Conservation (phyloP, 2,888 invertebrate genomes). For the Clanis bilineata region DNA sequence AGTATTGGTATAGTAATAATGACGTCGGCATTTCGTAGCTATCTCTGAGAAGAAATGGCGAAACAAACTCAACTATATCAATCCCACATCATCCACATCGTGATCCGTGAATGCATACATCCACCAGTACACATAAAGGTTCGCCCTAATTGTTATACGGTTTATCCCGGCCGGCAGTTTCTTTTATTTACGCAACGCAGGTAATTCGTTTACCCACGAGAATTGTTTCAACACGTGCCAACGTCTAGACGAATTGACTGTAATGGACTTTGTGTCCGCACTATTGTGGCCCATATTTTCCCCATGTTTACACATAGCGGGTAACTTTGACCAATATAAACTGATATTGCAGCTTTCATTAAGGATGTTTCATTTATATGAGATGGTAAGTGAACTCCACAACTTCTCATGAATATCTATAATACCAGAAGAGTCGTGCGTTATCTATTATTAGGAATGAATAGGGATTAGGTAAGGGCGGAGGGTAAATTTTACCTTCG, state of each 20-base stretch:
- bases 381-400: too few relatives aligned
- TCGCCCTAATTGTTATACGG: slow-evolving; percentile 64
- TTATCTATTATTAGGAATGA: too few relatives aligned
- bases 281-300: slow-evolving; percentile 45
- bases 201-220: slow-evolving; percentile 78
- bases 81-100: neutral
- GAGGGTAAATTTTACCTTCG: too few relatives aligned
- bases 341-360: slow-evolving; percentile 2
- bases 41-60: too few relatives aligned
- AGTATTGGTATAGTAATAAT: too few relatives aligned
- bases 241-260: slow-evolving; percentile 71
- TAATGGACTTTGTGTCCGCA: slow-evolving; percentile 72
- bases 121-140: slow-evolving; percentile 2
- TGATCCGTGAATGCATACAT: neutral
- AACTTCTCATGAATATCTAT: too few relatives aligned
- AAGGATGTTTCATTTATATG: too few relatives aligned
- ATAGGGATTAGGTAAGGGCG: too few relatives aligned
- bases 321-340: slow-evolving; percentile 40
- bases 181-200: slow-evolving; percentile 68
- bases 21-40: too few relatives aligned
- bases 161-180: slow-evolving; percentile 54
- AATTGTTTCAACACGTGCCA: slow-evolving; percentile 76
- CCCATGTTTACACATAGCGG: slow-evolving; percentile 46
- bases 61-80: too few relatives aligned
- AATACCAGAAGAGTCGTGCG: too few relatives aligned